phyloP scores from a whole-genome alignment of 2,797 vertebrate genomes.

The Craterocephalus amniculus region DNA sequence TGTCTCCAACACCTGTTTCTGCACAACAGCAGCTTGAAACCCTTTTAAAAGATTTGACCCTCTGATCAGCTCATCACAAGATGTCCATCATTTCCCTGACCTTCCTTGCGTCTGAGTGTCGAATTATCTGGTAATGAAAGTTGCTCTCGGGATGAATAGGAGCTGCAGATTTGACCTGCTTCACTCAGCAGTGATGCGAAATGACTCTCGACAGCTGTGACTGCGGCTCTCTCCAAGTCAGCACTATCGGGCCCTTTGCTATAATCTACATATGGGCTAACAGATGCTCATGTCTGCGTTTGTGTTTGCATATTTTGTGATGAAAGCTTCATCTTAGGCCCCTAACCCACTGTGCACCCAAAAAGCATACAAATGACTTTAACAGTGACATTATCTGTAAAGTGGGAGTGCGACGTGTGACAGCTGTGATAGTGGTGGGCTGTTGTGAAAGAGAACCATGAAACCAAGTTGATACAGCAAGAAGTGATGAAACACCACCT shows the following conservation, averaged over 20 bases:
- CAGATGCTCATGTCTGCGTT: constrained; percentile 65
- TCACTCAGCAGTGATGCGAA: constrained; percentile 52
- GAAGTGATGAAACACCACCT: constrained; percentile 51
- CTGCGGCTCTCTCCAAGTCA: constrained; percentile 49
- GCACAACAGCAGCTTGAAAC: constrained; percentile 20
- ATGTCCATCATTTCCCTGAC: constrained; percentile 21
- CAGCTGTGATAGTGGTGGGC: constrained; percentile 25
- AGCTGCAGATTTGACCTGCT: constrained; percentile 45
- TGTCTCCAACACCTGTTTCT: constrained; percentile 2
- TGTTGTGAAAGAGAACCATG: constrained; percentile 36
- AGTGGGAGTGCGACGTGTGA: neutral
- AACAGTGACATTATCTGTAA: constrained; percentile 18
- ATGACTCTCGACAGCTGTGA: constrained; percentile 72
- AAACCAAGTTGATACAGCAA: constrained; percentile 25
- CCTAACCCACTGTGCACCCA: constrained; percentile 9
- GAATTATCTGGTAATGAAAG: constrained; percentile 24
- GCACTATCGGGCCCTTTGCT: constrained; percentile 58
- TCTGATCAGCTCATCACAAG: constrained; percentile 34
- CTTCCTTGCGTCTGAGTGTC: constrained; percentile 20
- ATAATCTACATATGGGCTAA: constrained; percentile 73
- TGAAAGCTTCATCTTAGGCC: constrained; percentile 33
- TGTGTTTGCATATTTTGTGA: constrained; percentile 61
- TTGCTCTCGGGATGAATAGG: constrained; percentile 36
- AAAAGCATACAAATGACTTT: constrained; percentile 35
- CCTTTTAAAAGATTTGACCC: constrained; percentile 30